A percentile compares a stretch with the other conserved stretches of the same genome.
Evolutionary conservation across 2,113 vertebrate species (phyloP).

Genomic region (Callaeas wilsoni): DNA sequence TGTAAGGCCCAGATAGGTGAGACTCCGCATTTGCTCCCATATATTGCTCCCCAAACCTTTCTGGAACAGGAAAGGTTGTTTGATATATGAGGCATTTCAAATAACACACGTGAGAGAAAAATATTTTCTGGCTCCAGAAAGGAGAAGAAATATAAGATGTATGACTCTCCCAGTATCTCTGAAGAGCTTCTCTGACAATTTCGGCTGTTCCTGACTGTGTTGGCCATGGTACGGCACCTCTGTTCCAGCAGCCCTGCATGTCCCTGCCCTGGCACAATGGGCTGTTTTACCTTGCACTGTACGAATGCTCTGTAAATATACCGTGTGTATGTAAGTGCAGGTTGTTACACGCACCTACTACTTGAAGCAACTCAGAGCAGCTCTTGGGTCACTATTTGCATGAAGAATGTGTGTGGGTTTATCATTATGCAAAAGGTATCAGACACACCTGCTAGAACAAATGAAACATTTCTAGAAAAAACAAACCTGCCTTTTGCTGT

Average conservation of each 20-base stretch:
- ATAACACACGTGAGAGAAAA: neutral
- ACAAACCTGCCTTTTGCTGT: neutral
- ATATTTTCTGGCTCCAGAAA: neutral
- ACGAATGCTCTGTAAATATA: neutral
- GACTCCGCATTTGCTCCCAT: fast-evolving
- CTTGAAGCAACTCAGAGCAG: slow-evolving; percentile 31
- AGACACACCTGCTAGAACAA: slow-evolving; percentile 61
- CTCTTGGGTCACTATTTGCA: slow-evolving; percentile 60
- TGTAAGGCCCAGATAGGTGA: neutral
- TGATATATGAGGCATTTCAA: neutral
- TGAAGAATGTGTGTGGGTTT: slow-evolving; percentile 65
- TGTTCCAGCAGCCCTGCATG: neutral
- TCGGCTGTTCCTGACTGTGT: fast-evolving
- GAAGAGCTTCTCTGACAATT: neutral
- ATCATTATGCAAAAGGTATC: slow-evolving; percentile 59
- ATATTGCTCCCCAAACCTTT: neutral
- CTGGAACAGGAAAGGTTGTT: neutral
- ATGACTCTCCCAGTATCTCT: neutral
- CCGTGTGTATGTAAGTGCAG: neutral
- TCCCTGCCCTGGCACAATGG: neutral
- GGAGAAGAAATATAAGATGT: neutral
- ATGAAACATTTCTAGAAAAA: slow-evolving; percentile 52
- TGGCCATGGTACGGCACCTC: neutral
- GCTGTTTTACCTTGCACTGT: neutral
- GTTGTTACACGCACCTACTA: slow-evolving; percentile 31